Base-by-base conservation (phyloP, 2,797 vertebrate species). In the Gallinago solitaria region DNA sequence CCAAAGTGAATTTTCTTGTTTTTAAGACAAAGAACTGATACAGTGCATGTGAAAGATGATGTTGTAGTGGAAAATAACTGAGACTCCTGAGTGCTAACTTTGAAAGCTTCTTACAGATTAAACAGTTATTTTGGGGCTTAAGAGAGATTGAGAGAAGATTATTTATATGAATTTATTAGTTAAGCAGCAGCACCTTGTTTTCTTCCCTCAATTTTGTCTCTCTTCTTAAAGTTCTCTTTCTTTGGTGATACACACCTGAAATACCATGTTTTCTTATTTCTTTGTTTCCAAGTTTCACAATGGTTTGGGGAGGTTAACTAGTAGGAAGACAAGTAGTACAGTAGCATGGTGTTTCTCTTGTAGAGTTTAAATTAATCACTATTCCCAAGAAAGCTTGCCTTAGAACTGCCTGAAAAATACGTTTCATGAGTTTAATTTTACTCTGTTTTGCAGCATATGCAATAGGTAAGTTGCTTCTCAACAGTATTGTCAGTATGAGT, bases 41-140 rank as follows among this genome's bases (percentile, higher is more conserved):
- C 13, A 47, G 50, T 48, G 15, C 48, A 11, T 82, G 15, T 64
- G 59, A 70, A 88, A 77, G 70, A 25, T 77, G 33, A 19, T 73
- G 53, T 78, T 84, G 65, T 54, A 83, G 54, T 97, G 93, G 95
- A 95, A 95, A 96, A 94, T 96, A 94, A 95, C 89, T 68, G 89
- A 92, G 94, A 47, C 88, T 95, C 92, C 76, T 48, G 78, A 94
- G 86, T 89, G 71, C 75, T 87, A 94, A 95, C 69, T 96, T 94
- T 57, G 68, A 95, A 95, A 96, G 85, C 90, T 95, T 84, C 93
- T 97, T 94, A 93, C 56, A 94, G 95, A 96, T 96, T 94, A 96
- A 65, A 69, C 53, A 89, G 95, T 96, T 95, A 94, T 95, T 92
- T 94, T 83, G 53, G 69, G 83, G 30, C 1, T 89, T 94, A 87